Conservation (phyloP, 2,888 invertebrate species). For the Physocephala rufipes region DNA sequence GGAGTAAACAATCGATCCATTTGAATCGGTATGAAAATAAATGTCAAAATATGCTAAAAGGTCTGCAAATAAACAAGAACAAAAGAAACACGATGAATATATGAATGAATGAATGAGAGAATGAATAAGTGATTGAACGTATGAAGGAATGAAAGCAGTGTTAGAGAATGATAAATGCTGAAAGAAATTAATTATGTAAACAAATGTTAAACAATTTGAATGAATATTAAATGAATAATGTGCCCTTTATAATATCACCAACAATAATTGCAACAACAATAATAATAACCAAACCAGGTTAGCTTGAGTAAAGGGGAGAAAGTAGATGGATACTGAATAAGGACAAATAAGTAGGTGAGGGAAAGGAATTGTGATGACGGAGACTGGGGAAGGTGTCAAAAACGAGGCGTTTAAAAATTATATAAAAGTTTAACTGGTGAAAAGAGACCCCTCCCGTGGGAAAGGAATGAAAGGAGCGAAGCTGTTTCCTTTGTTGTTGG, state of each 20-base stretch:
- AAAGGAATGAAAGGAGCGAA: too few species aligned
- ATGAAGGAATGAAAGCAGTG: constrained; percentile 15
- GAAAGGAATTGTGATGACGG: too few species aligned
- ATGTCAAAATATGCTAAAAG: constrained; percentile 77
- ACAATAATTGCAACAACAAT: background rate
- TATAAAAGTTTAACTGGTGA: too few species aligned
- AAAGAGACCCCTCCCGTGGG: too few species aligned
- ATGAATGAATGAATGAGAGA: constrained; percentile 36
- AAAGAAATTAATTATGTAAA: too few species aligned
- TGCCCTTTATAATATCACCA: background rate
- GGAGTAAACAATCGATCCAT: constrained; percentile 73
- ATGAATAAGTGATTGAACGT: too few species aligned
- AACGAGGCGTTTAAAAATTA: too few species aligned
- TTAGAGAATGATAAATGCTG: too few species aligned
- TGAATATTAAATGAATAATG: background rate
- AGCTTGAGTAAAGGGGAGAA: background rate
- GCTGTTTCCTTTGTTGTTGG: too few species aligned
- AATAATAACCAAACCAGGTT: constrained; percentile 28
- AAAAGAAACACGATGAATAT: constrained; percentile 32
- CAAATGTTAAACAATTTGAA: constrained; percentile 26
- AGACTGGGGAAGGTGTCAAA: too few species aligned
- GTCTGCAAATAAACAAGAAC: constrained; percentile 70
- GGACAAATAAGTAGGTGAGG: too few species aligned
- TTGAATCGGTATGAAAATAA: constrained; percentile 79
- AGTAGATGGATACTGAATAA: too few species aligned